Base-by-base conservation (phyloP, 2,797 vertebrate genomes). In the Muscicapa comitata region DNA sequence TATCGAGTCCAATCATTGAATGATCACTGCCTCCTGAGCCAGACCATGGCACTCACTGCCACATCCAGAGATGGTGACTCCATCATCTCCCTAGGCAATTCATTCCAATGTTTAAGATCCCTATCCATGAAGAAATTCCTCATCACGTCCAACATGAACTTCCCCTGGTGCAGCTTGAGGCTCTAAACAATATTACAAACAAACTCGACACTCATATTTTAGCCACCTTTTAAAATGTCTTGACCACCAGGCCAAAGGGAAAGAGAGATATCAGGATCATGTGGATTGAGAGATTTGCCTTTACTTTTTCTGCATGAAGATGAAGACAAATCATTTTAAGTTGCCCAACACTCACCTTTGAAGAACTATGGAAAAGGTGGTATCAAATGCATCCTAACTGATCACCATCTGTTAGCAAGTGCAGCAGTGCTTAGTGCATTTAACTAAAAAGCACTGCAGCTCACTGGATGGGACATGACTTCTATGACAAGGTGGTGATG, bases 1-100 rank as follows among this genome's bases (percentile, higher is more conserved):
- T 43, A 8, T 40, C 0, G 2, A 31, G 12, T 61, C 15, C 15
- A 35, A 2, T 15, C 31, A 28, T 17, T 42, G 47, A 11, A 7
- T 20, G 18, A 40, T 40, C 10, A 48, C 5, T 0, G 1, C 7
- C 29, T 35, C 13, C 14, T 40, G 53, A 59, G 11, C 7, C 6
- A 53, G 45, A 26, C 20, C 47, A 26, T 5, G 40, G 15, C 17
- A 26, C 29, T 13, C 8, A 35, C 9, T 35, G 7, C 18, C 8
- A 3, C 0, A 0, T 61, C 20, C 28, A 37, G n/a, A 40, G 24
- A 25, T 38, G 8, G 18, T 43, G 55, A 29, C 16, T n/a, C 16
- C 8, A 42, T 28, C 42, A 37, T 8, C 16, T 28, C 7, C 37
- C 37, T 37, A 17, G 26, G 6, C 3, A 48, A 23, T 24, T 47